These are phyloP conservation scores for Caenorhabditis elegans DNA, from an alignment of 1,140 invertebrate species.

Conservation along the genomic window DNA sequence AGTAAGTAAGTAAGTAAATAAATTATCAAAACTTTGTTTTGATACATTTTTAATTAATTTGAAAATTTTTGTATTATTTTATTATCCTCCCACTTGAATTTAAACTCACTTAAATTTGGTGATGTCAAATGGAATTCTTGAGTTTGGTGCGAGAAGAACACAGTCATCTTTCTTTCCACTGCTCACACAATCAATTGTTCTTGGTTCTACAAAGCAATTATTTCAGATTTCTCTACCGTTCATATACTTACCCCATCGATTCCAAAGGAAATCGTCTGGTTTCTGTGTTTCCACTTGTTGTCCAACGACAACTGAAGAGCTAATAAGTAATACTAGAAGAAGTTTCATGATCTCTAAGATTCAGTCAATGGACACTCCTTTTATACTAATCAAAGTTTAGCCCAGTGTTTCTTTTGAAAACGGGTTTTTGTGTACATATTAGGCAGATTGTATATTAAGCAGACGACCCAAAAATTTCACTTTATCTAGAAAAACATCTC, in stretches of 20 bases:
- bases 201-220: not conserved
- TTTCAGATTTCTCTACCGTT: no score
- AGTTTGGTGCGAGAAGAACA: slow-evolving; percentile 19
- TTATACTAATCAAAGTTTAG: slow-evolving; percentile 1
- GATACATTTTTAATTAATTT: no score
- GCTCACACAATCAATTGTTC: slow-evolving; percentile 30
- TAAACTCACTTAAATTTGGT: slow-evolving; percentile 24
- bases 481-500: slow-evolving; percentile 32
- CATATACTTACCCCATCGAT: slow-evolving; percentile 30
- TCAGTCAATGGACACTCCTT: not conserved
- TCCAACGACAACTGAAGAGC: not conserved
- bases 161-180: slow-evolving; percentile 34
- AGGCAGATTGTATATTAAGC: no score
- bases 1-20: no score
- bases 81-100: no score
- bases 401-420: slow-evolving; percentile 13
- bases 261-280: slow-evolving; percentile 28
- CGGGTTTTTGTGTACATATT: slow-evolving; percentile 25
- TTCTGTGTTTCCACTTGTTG: not conserved
- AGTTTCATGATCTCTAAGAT: not conserved
- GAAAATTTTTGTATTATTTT: no score
- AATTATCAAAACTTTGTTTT: no score
- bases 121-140: slow-evolving; percentile 16
- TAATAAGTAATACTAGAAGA: not conserved
- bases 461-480: slow-evolving; percentile 20